Evolutionary conservation across 2,888 invertebrate species (phyloP), one percentile per base, ranked within the genome.

Genomic region (Drosophila atroscutellata): DNA sequence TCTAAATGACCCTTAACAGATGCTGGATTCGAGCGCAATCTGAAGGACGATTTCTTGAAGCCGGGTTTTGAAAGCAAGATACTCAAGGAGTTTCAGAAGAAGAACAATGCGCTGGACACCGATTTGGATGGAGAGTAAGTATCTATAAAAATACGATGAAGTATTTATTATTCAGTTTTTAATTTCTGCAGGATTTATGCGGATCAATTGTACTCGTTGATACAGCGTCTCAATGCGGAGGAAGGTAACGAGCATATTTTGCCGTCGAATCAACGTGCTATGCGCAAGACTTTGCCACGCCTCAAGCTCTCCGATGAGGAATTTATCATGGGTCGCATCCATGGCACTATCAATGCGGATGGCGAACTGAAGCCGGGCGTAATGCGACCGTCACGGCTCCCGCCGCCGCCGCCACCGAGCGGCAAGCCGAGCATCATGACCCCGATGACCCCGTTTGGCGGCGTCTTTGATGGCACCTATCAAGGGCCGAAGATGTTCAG

Each of bases 81-180:
- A 30, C 62, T 91, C 0, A 90, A 92, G 71, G 90, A 92, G 37
- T 92, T 92, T 66, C 85, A 89, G 45, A 89, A 91, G 77, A 92
- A 89, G 62, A 92, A 90, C 37, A 88, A 73, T 13, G 79, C 91
- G 11, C 66, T 91, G 32, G 95, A 95, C 85, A 92, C 91, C 54
- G 94, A 94, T 85, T 88, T 95, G 78, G 95, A 95, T 93, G 95
- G 94, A 88, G 94, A 94, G 95, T 95, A 91, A 86, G 89, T 79
- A 39, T 1, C 5, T 6, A 18, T 1, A 3, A 5, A 15, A 8
- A 20, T 3, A 26, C 6, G 7, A n/a, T 30, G 1, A 18, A 30
- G n/a, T n/a, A 11, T 28, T 15, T 28, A n/a, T 6, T 24, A 15
- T 52, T 36, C 0, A 36, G n/a, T 36, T 5, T 2, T 0, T 13